Conservation (phyloP, 2,113 vertebrate genomes). For the Solea solea region DNA sequence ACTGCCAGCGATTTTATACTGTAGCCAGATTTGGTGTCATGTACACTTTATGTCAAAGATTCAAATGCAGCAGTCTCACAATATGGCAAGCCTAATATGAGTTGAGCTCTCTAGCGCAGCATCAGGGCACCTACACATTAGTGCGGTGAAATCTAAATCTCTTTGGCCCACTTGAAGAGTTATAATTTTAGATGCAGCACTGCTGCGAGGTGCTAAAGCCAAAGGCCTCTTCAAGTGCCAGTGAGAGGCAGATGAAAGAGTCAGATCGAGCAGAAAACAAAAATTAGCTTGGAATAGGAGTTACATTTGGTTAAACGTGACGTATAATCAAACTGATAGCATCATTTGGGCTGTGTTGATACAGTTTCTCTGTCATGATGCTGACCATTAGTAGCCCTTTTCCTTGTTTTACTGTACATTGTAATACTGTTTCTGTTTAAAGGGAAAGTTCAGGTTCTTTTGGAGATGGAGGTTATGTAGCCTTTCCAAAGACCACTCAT, state of each 20-base stretch:
- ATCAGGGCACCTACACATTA: conserved; percentile 58
- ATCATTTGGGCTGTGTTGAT: not conserved
- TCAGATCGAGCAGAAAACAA: conserved; percentile 29
- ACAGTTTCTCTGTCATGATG: not conserved
- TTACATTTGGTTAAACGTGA: conserved; percentile 10
- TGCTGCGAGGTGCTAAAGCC: conserved; percentile 62
- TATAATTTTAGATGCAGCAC: conserved; percentile 72
- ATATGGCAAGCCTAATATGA: conserved; percentile 9
- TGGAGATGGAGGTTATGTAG: too few relatives aligned
- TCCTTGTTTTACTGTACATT: too few relatives aligned
- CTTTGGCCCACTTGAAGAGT: conserved; percentile 67
- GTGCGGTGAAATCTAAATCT: conserved; percentile 56
- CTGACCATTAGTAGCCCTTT: not conserved
- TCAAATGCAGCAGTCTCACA: not conserved
- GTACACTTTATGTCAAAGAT: not conserved
- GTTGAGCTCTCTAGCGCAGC: conserved; percentile 16
- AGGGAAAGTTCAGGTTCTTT: too few relatives aligned
- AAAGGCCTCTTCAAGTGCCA: conserved; percentile 61
- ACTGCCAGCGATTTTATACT: not conserved
- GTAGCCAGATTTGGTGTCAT: not conserved
- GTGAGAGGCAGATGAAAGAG: conserved; percentile 67
- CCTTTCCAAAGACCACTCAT: too few relatives aligned
- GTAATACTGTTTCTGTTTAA: too few relatives aligned
- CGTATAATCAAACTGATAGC: conserved; percentile 4
- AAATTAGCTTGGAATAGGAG: conserved; percentile 26